Evolutionary conservation across 2,797 vertebrate genomes (phyloP).

Genomic region (Xiphophorus birchmanni): DNA sequence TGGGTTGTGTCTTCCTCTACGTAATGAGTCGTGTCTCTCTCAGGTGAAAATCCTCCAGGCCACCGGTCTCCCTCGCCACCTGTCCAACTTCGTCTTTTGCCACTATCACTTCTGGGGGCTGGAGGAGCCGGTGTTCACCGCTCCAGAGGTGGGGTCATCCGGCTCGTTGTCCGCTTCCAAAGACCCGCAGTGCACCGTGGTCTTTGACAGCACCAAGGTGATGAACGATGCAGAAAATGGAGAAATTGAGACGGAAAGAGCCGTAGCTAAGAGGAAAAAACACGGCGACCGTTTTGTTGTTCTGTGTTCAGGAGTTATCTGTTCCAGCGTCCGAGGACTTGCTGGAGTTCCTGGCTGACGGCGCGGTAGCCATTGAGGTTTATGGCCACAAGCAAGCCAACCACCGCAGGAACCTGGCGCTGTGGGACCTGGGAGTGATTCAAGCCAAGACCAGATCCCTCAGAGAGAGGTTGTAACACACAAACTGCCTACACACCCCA

Average conservation of each 20-base stretch:
- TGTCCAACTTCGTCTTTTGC: slow-evolving; percentile 96
- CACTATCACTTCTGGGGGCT: slow-evolving; percentile 94
- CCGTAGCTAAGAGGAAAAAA: neutral
- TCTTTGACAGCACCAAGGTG: slow-evolving; percentile 92
- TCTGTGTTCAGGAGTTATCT: slow-evolving; percentile 83
- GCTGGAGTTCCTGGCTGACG: slow-evolving; percentile 90
- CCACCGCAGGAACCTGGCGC: slow-evolving; percentile 88
- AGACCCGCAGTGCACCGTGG: slow-evolving; percentile 93
- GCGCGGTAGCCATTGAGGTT: slow-evolving; percentile 92
- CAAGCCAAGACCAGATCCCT: slow-evolving; percentile 96
- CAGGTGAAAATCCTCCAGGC: slow-evolving; percentile 96
- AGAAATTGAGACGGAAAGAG: neutral
- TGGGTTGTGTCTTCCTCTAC: neutral
- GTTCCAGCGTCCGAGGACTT: slow-evolving; percentile 91
- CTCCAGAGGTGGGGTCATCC: slow-evolving; percentile 86
- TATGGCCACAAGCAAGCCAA: slow-evolving; percentile 92
- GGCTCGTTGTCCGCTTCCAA: slow-evolving; percentile 80
- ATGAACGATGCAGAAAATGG: neutral
- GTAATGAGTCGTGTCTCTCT: neutral
- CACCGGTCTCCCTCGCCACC: slow-evolving; percentile 91
- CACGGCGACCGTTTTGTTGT: neutral
- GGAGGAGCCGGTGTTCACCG: slow-evolving; percentile 83
- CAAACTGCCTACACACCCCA: neutral
- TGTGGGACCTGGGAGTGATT: slow-evolving; percentile 97
- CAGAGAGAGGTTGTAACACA: slow-evolving; percentile 86